Evolutionary conservation across 2,113 vertebrate species (phyloP).

Genomic region (Podiceps cristatus): DNA sequence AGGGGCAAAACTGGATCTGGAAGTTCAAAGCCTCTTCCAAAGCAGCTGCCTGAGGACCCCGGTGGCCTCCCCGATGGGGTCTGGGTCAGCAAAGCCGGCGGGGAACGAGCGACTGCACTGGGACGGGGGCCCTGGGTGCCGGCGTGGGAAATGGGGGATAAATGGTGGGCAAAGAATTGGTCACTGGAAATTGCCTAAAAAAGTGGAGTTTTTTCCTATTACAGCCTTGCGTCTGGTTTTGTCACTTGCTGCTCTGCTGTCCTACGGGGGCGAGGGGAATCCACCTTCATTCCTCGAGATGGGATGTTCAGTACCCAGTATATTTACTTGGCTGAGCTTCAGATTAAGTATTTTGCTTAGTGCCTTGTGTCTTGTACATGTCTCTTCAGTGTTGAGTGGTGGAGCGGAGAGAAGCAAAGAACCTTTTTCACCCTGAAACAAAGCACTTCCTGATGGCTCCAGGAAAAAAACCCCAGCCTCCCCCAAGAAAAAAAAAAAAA

Average conservation of each 20-base stretch:
- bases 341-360: not conserved
- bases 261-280: not conserved
- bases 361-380: not conserved
- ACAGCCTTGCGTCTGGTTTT: not conserved
- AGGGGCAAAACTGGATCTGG: not conserved
- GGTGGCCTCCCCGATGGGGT: not conserved
- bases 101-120: not conserved
- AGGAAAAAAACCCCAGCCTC: not conserved
- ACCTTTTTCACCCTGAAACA: not conserved
- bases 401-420: not conserved
- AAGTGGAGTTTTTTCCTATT: rapidly evolving
- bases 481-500: not conserved
- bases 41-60: not conserved
- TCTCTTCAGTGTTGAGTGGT: not conserved
- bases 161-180: not conserved
- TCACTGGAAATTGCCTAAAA: not conserved
- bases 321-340: not conserved
- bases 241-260: not conserved
- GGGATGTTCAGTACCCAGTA: not conserved
- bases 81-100: not conserved
- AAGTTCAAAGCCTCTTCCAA: not conserved
- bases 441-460: not conserved
- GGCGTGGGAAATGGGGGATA: not conserved
- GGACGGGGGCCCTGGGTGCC: not conserved
- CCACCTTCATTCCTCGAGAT: not conserved